Evolutionary conservation across 1,140 invertebrate genomes (phyloP).

Genomic region (Drosophila pectinifera): DNA sequence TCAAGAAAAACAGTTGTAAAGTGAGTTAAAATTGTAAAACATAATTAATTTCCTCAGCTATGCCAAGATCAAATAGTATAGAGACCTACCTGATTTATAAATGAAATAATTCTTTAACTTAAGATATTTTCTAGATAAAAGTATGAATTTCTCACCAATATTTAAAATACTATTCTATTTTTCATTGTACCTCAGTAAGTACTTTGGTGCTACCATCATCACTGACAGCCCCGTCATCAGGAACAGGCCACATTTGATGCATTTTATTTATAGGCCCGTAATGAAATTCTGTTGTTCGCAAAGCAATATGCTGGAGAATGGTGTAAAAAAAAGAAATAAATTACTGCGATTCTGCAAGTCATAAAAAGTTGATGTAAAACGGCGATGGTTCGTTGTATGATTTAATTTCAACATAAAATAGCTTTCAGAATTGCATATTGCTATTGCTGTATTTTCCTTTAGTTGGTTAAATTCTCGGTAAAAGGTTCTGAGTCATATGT

Average conservation of each 20-base stretch:
- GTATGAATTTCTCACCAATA: neutral
- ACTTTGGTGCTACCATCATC: neutral
- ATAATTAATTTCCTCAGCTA: neutral
- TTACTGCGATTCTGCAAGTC: constrained; percentile 8
- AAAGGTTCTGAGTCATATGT: neutral
- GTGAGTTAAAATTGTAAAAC: neutral
- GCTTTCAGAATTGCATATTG: neutral
- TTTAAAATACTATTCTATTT: neutral
- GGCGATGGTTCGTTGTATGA: neutral
- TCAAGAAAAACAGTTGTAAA: too few species aligned
- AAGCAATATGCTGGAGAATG: constrained; percentile 1
- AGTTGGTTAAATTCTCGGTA: neutral
- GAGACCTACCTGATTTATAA: neutral
- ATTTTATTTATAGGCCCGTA: constrained; percentile 57
- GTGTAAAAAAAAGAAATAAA: constrained; percentile 7
- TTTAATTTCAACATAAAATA: constrained; percentile 1
- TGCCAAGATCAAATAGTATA: neutral
- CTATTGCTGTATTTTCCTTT: neutral
- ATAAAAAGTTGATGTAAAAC: constrained; percentile 2
- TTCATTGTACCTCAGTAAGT: neutral
- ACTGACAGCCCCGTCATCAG: constrained; percentile 4
- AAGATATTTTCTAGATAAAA: too few species aligned
- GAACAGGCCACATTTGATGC: constrained; percentile 10
- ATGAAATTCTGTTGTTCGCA: constrained; percentile 49
- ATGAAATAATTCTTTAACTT: too few species aligned